Evolutionary conservation across 2,797 vertebrate species (phyloP).

Genomic region (Notolabrus celidotus): DNA sequence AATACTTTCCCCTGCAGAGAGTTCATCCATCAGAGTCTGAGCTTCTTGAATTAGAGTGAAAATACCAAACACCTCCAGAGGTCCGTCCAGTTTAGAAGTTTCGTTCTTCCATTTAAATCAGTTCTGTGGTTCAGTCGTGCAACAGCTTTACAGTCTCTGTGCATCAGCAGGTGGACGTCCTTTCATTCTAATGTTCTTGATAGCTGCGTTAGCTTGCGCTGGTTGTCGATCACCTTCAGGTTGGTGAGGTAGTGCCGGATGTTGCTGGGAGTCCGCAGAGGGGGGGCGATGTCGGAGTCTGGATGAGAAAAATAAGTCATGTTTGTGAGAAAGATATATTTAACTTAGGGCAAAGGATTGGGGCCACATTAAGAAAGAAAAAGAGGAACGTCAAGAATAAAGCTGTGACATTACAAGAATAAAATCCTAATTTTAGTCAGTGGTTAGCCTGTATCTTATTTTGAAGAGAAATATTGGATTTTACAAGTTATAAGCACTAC

Average conservation of each 20-base stretch:
- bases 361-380: no score
- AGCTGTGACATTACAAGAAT: no score
- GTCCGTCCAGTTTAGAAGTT: conserved; percentile 28
- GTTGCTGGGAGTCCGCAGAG: conserved; percentile 84
- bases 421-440: no score
- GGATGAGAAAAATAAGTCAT: conserved; percentile 17
- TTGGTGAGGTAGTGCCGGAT: conserved; percentile 91
- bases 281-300: conserved; percentile 91
- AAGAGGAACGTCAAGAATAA: no score
- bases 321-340: background rate
- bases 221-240: conserved; percentile 94
- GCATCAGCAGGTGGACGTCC: background rate
- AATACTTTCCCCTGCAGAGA: conserved; percentile 20
- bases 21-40: conserved; percentile 5
- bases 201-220: conserved; percentile 91
- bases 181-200: conserved; percentile 89
- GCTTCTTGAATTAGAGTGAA: conserved; percentile 16
- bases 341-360: background rate
- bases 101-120: conserved; percentile 7
- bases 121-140: conserved; percentile 33
- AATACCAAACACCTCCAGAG: conserved; percentile 2
- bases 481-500: no score
- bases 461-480: no score
- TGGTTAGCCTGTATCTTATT: no score
- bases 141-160: conserved; percentile 31